These are phyloP conservation scores for Hydrochoerus hydrochaeris DNA, from an alignment of 2,113 vertebrate genomes.

Conservation along the genomic window DNA sequence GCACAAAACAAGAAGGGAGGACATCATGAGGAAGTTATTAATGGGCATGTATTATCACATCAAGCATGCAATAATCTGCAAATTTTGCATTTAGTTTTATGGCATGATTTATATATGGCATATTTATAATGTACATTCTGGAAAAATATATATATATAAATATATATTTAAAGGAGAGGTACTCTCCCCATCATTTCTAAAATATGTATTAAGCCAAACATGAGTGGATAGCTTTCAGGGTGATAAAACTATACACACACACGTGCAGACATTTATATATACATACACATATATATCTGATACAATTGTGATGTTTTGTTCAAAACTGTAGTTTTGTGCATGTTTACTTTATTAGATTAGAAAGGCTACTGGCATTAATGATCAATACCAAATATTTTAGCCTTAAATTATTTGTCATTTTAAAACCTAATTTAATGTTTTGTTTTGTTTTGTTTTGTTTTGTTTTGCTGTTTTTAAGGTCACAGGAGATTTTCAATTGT, in stretches of 20 bases:
- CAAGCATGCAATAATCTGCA: conserved; percentile 94
- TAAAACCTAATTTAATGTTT: conserved; percentile 88
- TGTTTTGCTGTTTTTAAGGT: conserved; percentile 86
- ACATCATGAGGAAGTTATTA: conserved; percentile 84
- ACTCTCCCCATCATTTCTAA: conserved; percentile 77
- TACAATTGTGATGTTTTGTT: conserved; percentile 87
- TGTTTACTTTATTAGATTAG: conserved; percentile 90
- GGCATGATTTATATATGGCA: conserved; percentile 94
- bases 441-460: conserved; percentile 88
- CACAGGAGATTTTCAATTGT: conserved; percentile 61
- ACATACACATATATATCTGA: conserved; percentile 79
- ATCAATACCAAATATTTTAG: conserved; percentile 86
- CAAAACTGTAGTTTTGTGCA: conserved; percentile 92
- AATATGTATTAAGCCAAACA: conserved; percentile 78
- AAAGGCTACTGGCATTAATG: conserved; percentile 80
- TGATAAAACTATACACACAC: conserved; percentile 46
- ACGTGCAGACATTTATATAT: background rate
- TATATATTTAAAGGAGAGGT: conserved; percentile 83
- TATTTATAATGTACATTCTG: conserved; percentile 90
- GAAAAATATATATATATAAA: conserved; percentile 85
- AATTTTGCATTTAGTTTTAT: conserved; percentile 89
- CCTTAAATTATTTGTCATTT: conserved; percentile 93
- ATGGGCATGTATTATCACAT: conserved; percentile 92
- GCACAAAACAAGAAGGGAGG: conserved; percentile 85
- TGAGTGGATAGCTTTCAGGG: conserved; percentile 81